phyloP scores from a whole-genome alignment of 2,797 vertebrate species.

The Enteromius trimaculatus region DNA sequence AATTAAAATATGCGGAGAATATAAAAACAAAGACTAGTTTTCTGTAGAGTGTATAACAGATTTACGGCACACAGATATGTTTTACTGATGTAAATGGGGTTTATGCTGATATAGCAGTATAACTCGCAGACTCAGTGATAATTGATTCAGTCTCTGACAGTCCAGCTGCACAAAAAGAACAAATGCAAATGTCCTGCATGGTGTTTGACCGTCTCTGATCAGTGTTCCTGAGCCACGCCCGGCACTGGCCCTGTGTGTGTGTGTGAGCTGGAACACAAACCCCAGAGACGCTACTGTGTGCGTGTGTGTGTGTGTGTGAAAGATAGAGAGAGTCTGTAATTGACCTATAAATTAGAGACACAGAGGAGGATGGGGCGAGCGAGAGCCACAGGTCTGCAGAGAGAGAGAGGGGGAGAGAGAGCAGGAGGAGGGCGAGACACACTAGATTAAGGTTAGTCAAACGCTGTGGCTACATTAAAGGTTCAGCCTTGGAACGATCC shows the following conservation, averaged over 20 bases:
- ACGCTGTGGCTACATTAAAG: slow-evolving; percentile 76
- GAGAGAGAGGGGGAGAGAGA: slow-evolving; percentile 71
- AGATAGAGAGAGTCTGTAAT: slow-evolving; percentile 76
- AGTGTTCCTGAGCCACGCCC: neutral
- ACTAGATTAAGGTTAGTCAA: slow-evolving; percentile 74
- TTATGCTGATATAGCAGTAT: neutral
- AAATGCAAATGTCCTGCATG: neutral
- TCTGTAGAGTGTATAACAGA: no score
- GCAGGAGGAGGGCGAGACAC: slow-evolving; percentile 44
- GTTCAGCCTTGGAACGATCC: slow-evolving; percentile 95
- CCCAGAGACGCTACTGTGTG: slow-evolving; percentile 23
- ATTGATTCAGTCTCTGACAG: neutral
- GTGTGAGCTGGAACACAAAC: slow-evolving; percentile 8
- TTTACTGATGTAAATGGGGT: neutral
- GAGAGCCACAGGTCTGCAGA: slow-evolving; percentile 44
- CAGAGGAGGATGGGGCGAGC: slow-evolving; percentile 70
- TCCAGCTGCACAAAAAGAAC: neutral
- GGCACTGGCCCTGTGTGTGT: neutral
- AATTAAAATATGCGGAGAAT: neutral
- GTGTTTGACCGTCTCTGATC: neutral
- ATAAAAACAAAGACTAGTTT: neutral
- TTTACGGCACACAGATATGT: neutral
- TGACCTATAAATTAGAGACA: slow-evolving; percentile 83
- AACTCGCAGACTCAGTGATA: neutral
- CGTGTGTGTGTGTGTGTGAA: neutral